Base-by-base conservation (phyloP, 2,888 invertebrate genomes). In the Chrysotoxum bicinctum region DNA sequence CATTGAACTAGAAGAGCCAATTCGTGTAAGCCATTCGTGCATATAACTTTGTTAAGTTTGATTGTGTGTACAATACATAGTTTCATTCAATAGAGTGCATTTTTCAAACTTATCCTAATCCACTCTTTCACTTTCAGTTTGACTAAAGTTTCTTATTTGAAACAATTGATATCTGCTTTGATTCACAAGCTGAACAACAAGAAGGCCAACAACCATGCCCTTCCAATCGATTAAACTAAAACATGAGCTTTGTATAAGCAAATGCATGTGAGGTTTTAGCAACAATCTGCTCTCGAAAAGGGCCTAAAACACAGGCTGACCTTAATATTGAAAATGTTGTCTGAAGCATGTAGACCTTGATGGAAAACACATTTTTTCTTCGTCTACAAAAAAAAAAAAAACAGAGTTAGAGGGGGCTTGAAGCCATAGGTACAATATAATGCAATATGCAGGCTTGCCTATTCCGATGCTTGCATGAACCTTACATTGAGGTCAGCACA, bases 401-500 rank as follows among this genome's bases (percentile, higher is more conserved):
- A 14, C 2, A 1, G 26, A 14, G 23, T n/a, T 3, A 37, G 14
- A 3, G 16, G 40, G 16, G 12, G 12, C 64, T n/a, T 19, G 8
- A 45, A 64, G 64, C 19, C 45, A 50, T n/a, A 26, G 4, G 26
- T 4, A 7, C 26, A 26, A n/a, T 26, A 35, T 19, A 19, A 16
- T 19, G 45, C 45, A 45, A 9, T 10, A 19, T 19, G 10, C 43
- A 35, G 50, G n/a, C 50, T 19, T 58, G n/a, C 9, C 16, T 21
- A 35, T 50, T 66, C 35, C 66, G 21, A 35, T 21, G 19, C n/a
- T 21, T 10, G 21, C 66, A 66, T 37, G 50, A 50, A 66, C 26
- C n/a, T 66, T 66, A 35, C 66, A 66, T 50, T 50, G 50, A 50
- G 66, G 66, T 66, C 60, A 56, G 58, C 78, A 56, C 66, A 77